Percentiles rank a stretch among this genome's conserved stretches.
Conservation (phyloP, 2,113 vertebrate genomes). For the Chaetops frenatus region DNA sequence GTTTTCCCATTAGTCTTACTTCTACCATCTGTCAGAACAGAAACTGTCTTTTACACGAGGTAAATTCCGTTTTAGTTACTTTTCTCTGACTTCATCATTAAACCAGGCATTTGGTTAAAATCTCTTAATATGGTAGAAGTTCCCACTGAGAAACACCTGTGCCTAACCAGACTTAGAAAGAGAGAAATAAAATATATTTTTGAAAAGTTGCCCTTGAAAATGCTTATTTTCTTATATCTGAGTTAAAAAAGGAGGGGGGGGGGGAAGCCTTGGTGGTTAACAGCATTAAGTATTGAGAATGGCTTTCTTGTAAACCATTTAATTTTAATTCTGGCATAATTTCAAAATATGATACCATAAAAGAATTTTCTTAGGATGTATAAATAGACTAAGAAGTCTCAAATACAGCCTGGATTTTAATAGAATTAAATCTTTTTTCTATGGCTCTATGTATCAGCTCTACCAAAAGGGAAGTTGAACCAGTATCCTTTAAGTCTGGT, state of each 20-base stretch:
- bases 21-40: neutral
- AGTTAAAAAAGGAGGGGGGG: neutral
- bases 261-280: neutral
- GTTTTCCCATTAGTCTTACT: neutral
- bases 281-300: neutral
- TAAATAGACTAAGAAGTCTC: neutral
- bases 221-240: neutral
- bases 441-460: neutral
- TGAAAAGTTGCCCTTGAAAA: neutral
- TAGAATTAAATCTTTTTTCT: neutral
- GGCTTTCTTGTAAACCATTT: neutral
- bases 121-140: accelerated
- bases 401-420: neutral
- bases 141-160: neutral
- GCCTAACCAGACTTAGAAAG: neutral
- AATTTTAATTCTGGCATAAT: neutral
- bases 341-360: neutral
- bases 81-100: neutral
- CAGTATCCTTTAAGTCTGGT: neutral
- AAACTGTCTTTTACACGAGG: neutral
- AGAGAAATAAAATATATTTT: neutral
- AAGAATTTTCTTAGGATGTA: neutral
- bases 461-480: neutral
- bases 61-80: neutral
- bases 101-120: neutral